These are phyloP conservation scores for Drosophila rhopaloa DNA, from an alignment of 1,140 invertebrate genomes.

Conservation along the genomic window DNA sequence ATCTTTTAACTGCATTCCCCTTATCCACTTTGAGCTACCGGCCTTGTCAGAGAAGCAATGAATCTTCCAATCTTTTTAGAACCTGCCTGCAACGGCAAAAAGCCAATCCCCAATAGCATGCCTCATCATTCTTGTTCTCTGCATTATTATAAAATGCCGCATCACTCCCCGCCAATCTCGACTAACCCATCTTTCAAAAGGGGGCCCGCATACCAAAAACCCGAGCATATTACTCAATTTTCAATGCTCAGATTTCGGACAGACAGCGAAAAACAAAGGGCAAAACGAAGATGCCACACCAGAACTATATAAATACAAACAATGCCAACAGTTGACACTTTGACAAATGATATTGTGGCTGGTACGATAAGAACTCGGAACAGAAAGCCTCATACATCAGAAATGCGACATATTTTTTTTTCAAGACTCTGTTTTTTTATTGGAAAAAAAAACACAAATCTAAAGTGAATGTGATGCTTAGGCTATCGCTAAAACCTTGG, in stretches of 20 bases:
- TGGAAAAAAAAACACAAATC: neutral
- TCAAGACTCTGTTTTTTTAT: constrained; percentile 16
- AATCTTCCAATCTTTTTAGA: constrained; percentile 26
- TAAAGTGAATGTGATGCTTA: constrained; percentile 30
- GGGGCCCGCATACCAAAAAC: constrained; percentile 45
- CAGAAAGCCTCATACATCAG: constrained; percentile 59
- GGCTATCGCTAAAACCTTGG: constrained; percentile 42
- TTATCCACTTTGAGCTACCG: constrained; percentile 39
- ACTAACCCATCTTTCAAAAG: constrained; percentile 55
- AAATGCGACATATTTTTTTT: constrained; percentile 51
- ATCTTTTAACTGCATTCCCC: constrained; percentile 36
- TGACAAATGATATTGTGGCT: constrained; percentile 72
- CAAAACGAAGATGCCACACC: constrained; percentile 66
- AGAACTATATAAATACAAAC: constrained; percentile 53
- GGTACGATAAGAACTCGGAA: constrained; percentile 53
- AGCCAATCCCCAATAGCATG: constrained; percentile 46
- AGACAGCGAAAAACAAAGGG: constrained; percentile 30
- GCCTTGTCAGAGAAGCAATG: constrained; percentile 40
- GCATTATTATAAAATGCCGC: constrained; percentile 49
- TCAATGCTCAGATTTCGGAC: constrained; percentile 69
- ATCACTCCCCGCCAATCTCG: constrained; percentile 66
- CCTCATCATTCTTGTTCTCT: constrained; percentile 35
- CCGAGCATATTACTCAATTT: constrained; percentile 74
- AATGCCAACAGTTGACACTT: constrained; percentile 58
- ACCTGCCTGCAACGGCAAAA: constrained; percentile 21